Evolutionary conservation across 2,888 invertebrate species (phyloP).

Genomic region (Drosophila tripunctata): DNA sequence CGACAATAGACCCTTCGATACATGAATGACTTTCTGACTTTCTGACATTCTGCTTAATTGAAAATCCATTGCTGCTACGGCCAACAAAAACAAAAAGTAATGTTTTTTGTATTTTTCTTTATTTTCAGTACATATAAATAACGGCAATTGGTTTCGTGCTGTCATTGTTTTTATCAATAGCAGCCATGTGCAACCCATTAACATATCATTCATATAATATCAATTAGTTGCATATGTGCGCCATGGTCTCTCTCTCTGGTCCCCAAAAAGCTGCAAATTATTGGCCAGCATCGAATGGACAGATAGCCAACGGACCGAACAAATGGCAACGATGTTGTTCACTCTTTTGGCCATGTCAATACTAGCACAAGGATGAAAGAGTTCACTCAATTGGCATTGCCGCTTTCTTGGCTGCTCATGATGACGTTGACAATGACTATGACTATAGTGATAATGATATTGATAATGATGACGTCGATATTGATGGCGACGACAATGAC

Average conservation of each 20-base stretch:
- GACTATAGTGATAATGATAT: slow-evolving; percentile 22
- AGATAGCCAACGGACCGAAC: slow-evolving; percentile 28
- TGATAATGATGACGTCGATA: slow-evolving; percentile 37
- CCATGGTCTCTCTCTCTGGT: slow-evolving; percentile 17
- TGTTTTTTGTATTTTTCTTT: slow-evolving; percentile 24
- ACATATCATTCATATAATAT: slow-evolving; percentile 79
- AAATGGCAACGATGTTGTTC: slow-evolving; percentile 37
- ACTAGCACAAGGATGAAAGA: slow-evolving; percentile 52
- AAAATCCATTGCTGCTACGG: slow-evolving; percentile 37
- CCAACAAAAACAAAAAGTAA: slow-evolving; percentile 2
- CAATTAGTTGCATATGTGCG: slow-evolving; percentile 74
- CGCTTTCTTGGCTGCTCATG: slow-evolving; percentile 53
- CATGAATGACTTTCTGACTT: slow-evolving; percentile 5
- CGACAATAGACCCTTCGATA: not conserved
- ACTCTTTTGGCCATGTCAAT: slow-evolving; percentile 54
- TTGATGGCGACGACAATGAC: slow-evolving; percentile 33
- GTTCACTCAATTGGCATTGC: slow-evolving; percentile 64
- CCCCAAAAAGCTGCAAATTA: slow-evolving; percentile 58
- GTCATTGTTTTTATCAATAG: slow-evolving; percentile 41
- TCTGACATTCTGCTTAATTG: slow-evolving; percentile 54
- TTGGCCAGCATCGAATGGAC: slow-evolving; percentile 47
- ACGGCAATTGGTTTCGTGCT: slow-evolving; percentile 41
- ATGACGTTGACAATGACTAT: slow-evolving; percentile 20
- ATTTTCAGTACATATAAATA: slow-evolving; percentile 52
- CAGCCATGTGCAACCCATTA: slow-evolving; percentile 55